Evolutionary conservation across 2,113 vertebrate species (phyloP), one percentile per base, ranked within the genome.

Genomic region (Pica pica): DNA sequence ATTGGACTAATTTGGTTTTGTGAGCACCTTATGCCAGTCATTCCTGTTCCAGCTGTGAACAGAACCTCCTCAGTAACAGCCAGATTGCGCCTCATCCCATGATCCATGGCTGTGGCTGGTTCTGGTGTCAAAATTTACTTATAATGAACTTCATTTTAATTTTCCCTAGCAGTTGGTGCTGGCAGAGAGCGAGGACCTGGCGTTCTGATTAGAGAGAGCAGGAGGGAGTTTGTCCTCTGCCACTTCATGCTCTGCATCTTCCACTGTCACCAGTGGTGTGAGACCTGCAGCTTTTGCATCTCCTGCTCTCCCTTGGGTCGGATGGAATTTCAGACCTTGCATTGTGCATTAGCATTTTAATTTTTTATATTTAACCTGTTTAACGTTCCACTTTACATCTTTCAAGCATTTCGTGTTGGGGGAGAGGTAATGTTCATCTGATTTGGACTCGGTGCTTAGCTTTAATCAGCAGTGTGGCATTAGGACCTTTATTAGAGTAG

Each of bases 221-320:
- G 56, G 49, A 49, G 31, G 27, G 50, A 70, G 18, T 67, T 19
- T 83, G 46, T 31, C 15, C 21, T 91, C n/a, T 70, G 52, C 10
- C 1, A 3, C 42, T 59, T 67, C 0, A 1, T 61, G 39, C 15
- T 77, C 33, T 26, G 19, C 26, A 1, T 81, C 0, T 1, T n/a
- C n/a, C 2, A 49, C 49, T 5, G 1, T 42, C 41, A 56, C 26
- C 61, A 49, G 44, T 4, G 37, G 15, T 53, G 19, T 2, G 30
- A 57, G 28, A 31, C 57, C 41, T 65, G 39, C 11, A 11, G 27
- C 30, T 33, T 85, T 88, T 82, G 23, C 33, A 37, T 35, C 46
- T 89, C 26, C 41, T 55, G 44, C 57, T 71, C 56, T 73, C 13
- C 65, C 12, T 0, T 16, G 63, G 31, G 4, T 71, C 78, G n/a